Conservation (phyloP, 2,888 invertebrate genomes). For the Rhaphigaster nebulosa region DNA sequence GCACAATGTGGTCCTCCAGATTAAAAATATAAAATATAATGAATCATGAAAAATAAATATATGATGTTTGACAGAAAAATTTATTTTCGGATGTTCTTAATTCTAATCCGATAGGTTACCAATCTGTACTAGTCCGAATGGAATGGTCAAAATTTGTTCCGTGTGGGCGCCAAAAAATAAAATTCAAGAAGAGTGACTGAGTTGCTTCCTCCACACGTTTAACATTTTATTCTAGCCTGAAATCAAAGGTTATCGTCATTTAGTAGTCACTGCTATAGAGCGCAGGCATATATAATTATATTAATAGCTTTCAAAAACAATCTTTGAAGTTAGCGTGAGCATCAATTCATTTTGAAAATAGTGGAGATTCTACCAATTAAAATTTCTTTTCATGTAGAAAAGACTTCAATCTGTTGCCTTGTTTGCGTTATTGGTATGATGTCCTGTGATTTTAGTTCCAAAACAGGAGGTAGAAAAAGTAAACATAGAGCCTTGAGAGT, state of each 20-base stretch:
- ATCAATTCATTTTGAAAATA: background rate
- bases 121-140: background rate
- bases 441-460: background rate
- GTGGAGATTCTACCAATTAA: background rate
- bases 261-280: background rate
- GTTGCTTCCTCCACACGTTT: background rate
- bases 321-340: background rate
- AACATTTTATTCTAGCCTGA: background rate
- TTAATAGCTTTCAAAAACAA: background rate
- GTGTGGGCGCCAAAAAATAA: background rate
- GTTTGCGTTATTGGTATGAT: background rate
- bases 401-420: background rate
- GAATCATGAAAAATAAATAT: too few species aligned
- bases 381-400: background rate
- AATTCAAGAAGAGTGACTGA: background rate
- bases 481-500: background rate
- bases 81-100: too few species aligned
- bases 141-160: background rate
- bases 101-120: too few species aligned
- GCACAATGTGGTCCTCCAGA: background rate
- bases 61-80: too few species aligned
- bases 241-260: background rate
- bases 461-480: background rate
- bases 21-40: too few species aligned
- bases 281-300: background rate